Percentiles rank a stretch among this genome's conserved stretches.
Conservation (phyloP, 2,797 vertebrate species). For the Karalla daura region DNA sequence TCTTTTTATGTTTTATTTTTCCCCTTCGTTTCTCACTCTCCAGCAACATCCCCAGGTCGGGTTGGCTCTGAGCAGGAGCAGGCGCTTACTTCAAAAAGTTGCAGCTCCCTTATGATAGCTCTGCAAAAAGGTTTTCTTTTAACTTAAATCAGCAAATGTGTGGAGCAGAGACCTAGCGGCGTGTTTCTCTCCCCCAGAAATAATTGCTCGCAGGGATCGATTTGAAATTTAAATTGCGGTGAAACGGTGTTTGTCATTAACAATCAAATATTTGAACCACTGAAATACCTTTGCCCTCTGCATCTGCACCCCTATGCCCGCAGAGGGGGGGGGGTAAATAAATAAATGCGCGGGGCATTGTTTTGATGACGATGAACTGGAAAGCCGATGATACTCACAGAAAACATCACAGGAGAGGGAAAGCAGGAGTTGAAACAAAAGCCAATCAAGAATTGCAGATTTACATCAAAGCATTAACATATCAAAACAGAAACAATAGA, state of each 20-base stretch:
- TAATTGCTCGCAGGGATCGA: constrained; percentile 80
- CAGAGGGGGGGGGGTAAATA: no score
- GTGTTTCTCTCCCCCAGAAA: constrained; percentile 73
- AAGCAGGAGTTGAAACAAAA: constrained; percentile 24
- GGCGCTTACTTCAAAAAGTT: constrained; percentile 83
- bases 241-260: constrained; percentile 86
- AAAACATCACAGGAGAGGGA: constrained; percentile 40
- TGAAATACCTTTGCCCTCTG: constrained; percentile 73
- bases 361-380: constrained; percentile 60
- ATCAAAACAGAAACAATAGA: constrained; percentile 39
- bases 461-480: constrained; percentile 30
- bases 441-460: constrained; percentile 34
- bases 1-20: constrained; percentile 77
- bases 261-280: constrained; percentile 86
- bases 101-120: constrained; percentile 79
- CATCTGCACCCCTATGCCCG: constrained; percentile 38
- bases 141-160: constrained; percentile 87
- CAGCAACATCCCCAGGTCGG: constrained; percentile 79
- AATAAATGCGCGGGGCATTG: constrained; percentile 39
- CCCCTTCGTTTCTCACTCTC: constrained; percentile 58
- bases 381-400: constrained; percentile 43
- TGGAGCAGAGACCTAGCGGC: constrained; percentile 76
- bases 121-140: constrained; percentile 83
- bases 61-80: constrained; percentile 75
- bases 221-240: constrained; percentile 86